Base-by-base conservation (phyloP, 2,888 invertebrate species). In the Tineola bisselliella region DNA sequence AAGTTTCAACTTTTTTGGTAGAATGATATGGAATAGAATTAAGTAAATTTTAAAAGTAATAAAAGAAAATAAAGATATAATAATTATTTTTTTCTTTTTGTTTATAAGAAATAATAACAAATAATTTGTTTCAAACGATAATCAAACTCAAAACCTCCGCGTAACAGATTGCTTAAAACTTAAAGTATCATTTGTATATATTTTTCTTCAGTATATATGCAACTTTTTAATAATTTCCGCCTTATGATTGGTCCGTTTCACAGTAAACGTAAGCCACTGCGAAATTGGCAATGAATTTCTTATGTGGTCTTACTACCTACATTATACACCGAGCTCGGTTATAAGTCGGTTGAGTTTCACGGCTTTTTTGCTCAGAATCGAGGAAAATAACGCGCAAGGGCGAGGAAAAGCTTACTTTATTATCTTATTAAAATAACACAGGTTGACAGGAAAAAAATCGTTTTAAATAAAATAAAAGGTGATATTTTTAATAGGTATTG, bases 241-340 rank as follows among this genome's bases (percentile, higher is more conserved):
- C 15, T 48, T 10, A 3, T 15, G 8, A 48, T 48, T 15, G 48
- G 38, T 10, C 48, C 48, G 48, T 48, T 44, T 44, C 44, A 5
- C 13, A 17, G 48, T 17, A n/a, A 48, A 48, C 15, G 48, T 48
- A 48, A 48, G 17, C 48, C 48, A 17, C 48, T 3, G 15, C 48
- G 48, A 48, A 48, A 48, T 48, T 48, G 48, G 48, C 48, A 48
- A 48, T 48, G 48, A 48, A 48, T 48, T 48, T 48, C 48, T 48
- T 48, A 48, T 48, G 48, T n/a, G 15, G 48, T 5, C 15, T 38
- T 15, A 17, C 48, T 48, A 48, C 48, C 15, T 17, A 17, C 15
- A 48, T 48, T 25, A 25, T 48, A 48, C 48, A 15, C 48, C 48
- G 17, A 13, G 48, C 48, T 48, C 15, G 48, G 4, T 48, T 48